phyloP scores from a whole-genome alignment of 30 jellyfish, hydroid and myxozoan genomes.

The Turritopsis dohrnii region DNA sequence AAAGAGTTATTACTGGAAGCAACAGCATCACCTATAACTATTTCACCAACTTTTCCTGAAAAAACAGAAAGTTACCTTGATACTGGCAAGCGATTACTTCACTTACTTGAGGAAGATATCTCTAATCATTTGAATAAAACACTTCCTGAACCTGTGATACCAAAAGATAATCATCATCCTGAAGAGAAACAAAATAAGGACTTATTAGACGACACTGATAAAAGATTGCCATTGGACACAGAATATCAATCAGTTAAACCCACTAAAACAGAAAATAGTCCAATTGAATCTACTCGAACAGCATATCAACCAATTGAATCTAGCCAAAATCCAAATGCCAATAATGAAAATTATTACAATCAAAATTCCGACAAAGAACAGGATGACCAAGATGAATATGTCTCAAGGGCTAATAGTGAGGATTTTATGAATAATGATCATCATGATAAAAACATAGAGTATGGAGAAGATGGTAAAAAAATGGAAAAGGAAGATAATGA shows the following conservation, averaged over 20 bases:
- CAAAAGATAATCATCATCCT: neutral
- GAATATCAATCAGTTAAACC: neutral
- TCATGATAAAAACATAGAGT: neutral
- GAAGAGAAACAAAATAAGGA: neutral
- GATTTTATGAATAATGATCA: too few species aligned
- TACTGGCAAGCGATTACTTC: slow-evolving; percentile 3
- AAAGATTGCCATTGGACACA: neutral
- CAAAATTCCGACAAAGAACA: neutral
- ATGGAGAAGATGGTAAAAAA: neutral
- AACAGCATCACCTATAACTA: neutral
- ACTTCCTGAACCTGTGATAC: neutral
- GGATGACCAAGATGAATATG: neutral
- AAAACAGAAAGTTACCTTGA: neutral
- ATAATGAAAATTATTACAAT: neutral
- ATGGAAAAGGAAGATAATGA: neutral
- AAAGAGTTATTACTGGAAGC: neutral
- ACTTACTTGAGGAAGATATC: slow-evolving; percentile 1
- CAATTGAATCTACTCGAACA: too few species aligned
- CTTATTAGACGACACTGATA: neutral
- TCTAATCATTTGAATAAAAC: neutral
- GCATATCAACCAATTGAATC: too few species aligned
- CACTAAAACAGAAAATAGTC: too few species aligned
- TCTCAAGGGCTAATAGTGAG: neutral
- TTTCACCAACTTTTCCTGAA: neutral
- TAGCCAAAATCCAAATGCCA: too few species aligned